A percentile compares a stretch with the other conserved stretches of the same genome.
These are phyloP conservation scores for Danionella dracula DNA, from an alignment of 2,797 vertebrate genomes.

Conservation along the genomic window DNA sequence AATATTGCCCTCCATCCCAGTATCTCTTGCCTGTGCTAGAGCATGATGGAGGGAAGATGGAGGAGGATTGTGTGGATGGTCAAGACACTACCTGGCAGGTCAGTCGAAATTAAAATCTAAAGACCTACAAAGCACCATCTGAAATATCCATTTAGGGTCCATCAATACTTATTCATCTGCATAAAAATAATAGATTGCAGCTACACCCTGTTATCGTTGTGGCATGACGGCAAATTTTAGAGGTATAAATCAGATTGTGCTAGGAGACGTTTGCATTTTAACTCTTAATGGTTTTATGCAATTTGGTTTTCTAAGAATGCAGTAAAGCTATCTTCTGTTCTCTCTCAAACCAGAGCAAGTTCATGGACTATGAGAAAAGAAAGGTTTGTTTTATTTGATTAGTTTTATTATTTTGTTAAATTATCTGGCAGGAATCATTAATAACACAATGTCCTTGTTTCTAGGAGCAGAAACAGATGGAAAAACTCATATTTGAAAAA, in stretches of 20 bases:
- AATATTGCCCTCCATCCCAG: constrained; percentile 86
- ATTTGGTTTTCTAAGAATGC: too few species aligned
- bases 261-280: too few species aligned
- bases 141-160: too few species aligned
- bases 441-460: not conserved
- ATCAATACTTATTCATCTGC: not conserved
- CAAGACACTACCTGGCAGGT: constrained; percentile 82
- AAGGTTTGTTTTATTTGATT: constrained; percentile 72
- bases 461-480: constrained; percentile 81
- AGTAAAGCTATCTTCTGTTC: not conserved
- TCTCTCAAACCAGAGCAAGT: constrained; percentile 75
- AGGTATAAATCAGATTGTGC: too few species aligned
- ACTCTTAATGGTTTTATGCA: too few species aligned
- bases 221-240: too few species aligned
- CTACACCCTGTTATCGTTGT: too few species aligned
- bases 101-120: constrained; percentile 2
- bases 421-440: not conserved
- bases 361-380: constrained; percentile 88
- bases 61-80: constrained; percentile 52
- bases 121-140: too few species aligned
- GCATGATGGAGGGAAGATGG: constrained; percentile 57
- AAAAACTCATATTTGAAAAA: constrained; percentile 87
- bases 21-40: constrained; percentile 78
- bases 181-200: too few species aligned
- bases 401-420: not conserved